Evolutionary conservation across 2,113 vertebrate genomes (phyloP).

Genomic region (Thymallus thymallus): DNA sequence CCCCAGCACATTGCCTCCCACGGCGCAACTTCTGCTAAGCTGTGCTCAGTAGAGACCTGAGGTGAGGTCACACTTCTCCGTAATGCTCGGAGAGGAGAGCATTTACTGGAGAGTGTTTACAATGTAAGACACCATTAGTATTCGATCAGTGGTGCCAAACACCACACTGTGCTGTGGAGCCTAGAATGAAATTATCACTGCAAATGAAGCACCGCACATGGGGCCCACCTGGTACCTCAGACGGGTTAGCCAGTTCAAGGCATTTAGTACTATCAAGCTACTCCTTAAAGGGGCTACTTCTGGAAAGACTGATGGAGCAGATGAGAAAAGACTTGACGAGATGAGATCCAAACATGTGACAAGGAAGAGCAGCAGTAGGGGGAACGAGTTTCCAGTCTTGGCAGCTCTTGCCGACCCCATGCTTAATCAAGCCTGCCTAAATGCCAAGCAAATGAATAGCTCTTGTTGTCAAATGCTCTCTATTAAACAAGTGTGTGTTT

Average conservation of each 20-base stretch:
- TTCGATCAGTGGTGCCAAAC: too few relatives aligned
- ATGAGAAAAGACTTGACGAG: too few relatives aligned
- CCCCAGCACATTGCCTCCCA: neutral
- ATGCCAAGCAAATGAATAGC: conserved; percentile 44
- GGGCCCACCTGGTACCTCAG: neutral
- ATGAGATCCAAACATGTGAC: neutral
- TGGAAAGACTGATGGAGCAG: too few relatives aligned
- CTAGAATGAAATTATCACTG: too few relatives aligned
- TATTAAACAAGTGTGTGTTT: conserved; percentile 23
- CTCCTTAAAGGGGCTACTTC: too few relatives aligned
- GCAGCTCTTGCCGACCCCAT: conserved; percentile 43
- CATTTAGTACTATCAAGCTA: conserved; percentile 44
- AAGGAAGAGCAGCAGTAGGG: too few relatives aligned
- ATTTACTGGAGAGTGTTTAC: too few relatives aligned
- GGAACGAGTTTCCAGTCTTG: conserved; percentile 26
- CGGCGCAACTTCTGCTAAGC: neutral
- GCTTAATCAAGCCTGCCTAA: conserved; percentile 38
- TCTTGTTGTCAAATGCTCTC: conserved; percentile 30
- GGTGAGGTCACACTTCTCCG: too few relatives aligned
- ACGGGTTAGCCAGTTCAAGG: conserved; percentile 33
- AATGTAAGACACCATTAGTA: too few relatives aligned
- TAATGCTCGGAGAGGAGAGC: too few relatives aligned
- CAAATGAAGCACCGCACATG: too few relatives aligned
- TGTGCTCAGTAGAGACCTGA: neutral
- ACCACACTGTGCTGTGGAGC: too few relatives aligned